Conservation (phyloP, 2,113 vertebrate genomes). For the Trogon surrucura region DNA sequence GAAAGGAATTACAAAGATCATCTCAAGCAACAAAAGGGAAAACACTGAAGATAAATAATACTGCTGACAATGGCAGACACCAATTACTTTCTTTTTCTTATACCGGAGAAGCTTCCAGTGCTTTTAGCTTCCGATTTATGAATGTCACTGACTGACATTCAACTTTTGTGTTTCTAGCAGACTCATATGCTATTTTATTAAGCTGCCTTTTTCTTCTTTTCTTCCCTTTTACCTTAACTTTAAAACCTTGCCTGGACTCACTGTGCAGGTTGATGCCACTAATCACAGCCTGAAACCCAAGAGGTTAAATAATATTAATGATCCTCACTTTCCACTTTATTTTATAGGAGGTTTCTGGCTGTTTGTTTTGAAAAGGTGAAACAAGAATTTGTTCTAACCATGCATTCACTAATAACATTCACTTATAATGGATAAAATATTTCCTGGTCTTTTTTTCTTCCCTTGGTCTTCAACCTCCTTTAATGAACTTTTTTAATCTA, state of each 20-base stretch:
- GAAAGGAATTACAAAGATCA: slow-evolving; percentile 8
- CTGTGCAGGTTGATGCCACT: neutral
- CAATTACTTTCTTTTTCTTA: slow-evolving; percentile 29
- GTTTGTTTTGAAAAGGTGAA: neutral
- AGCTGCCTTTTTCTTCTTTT: neutral
- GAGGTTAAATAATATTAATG: neutral
- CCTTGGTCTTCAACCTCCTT: neutral
- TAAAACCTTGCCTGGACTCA: neutral
- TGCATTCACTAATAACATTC: neutral
- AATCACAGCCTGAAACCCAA: neutral
- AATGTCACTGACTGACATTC: neutral
- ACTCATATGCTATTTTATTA: slow-evolving; percentile 28
- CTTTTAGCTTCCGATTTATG: slow-evolving; percentile 31
- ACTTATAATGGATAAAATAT: neutral
- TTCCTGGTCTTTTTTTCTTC: neutral
- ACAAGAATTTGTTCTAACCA: neutral
- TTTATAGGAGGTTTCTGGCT: neutral
- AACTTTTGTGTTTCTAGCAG: slow-evolving; percentile 13
- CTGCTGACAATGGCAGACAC: slow-evolving; percentile 9
- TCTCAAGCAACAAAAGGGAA: slow-evolving; percentile 11
- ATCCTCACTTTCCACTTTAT: neutral
- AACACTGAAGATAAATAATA: neutral
- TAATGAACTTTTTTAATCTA: neutral
- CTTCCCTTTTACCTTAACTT: neutral
- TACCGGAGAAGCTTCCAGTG: slow-evolving; percentile 7